Conservation (phyloP, 2,113 vertebrate species). For the Embiotoca jacksoni region DNA sequence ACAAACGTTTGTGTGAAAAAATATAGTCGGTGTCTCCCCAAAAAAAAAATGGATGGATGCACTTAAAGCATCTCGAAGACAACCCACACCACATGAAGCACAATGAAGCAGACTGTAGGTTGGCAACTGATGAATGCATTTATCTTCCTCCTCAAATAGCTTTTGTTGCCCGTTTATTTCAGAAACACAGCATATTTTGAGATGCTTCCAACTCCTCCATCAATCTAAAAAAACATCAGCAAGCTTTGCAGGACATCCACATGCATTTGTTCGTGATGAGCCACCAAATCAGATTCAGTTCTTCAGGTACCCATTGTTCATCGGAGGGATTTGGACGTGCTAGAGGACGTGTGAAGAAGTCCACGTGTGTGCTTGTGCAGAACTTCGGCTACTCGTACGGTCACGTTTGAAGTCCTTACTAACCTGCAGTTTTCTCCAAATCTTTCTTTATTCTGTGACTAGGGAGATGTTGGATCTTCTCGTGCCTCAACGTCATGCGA, state of each 20-base stretch:
- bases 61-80: constrained; percentile 10
- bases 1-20: constrained; percentile 25
- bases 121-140: not conserved
- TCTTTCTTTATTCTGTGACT: constrained; percentile 57
- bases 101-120: not conserved
- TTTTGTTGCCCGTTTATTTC: not conserved
- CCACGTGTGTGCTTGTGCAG: not conserved
- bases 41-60: not conserved
- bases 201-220: not conserved
- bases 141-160: not conserved
- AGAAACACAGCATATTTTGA: not conserved
- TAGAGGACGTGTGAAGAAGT: not conserved
- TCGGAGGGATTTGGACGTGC: not conserved
- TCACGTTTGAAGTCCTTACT: not conserved
- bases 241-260: not conserved
- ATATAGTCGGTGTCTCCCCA: not conserved
- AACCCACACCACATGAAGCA: not conserved
- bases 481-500: constrained; percentile 97
- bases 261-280: not conserved
- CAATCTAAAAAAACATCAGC: not conserved
- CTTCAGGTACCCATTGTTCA: not conserved
- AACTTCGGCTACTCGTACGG: not conserved
- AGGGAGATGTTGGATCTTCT: constrained; percentile 99
- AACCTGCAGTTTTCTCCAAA: not conserved
- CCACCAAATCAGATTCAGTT: too few relatives aligned